Conservation (phyloP, 2,797 vertebrate species). For the Amazona finschi region DNA sequence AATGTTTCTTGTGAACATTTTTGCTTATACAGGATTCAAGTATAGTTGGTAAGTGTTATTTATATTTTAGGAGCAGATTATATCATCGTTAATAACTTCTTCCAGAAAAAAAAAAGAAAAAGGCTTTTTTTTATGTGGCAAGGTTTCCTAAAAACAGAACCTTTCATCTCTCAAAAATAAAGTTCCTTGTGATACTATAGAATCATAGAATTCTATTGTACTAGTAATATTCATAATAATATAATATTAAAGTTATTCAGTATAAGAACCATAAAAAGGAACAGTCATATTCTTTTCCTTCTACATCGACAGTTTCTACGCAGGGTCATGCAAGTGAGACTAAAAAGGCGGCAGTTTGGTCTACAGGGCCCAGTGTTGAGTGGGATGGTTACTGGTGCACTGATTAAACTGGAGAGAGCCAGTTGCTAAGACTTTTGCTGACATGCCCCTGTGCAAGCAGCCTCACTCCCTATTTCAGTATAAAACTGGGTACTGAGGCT, state of each 20-base stretch:
- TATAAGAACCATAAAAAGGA: background rate
- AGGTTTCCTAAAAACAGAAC: background rate
- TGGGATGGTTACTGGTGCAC: background rate
- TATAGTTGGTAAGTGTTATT: background rate
- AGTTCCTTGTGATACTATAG: background rate
- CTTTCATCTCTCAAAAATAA: background rate
- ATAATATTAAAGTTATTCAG: background rate
- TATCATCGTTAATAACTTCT: background rate
- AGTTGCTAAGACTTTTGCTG: background rate
- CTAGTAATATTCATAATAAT: background rate
- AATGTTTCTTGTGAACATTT: background rate
- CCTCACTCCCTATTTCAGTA: background rate
- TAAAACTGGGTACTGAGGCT: background rate
- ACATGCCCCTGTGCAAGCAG: background rate
- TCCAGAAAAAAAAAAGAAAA: fast-evolving
- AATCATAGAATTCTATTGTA: background rate
- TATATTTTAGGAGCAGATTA: background rate
- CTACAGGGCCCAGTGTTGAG: background rate
- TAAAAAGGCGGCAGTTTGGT: background rate
- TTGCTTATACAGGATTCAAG: background rate
- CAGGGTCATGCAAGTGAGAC: fast-evolving
- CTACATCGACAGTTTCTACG: fast-evolving
- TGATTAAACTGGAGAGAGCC: background rate
- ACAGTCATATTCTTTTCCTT: background rate
- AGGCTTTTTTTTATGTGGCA: background rate